Base-by-base conservation (phyloP, 1,140 invertebrate genomes). In the Musca vetustissima region DNA sequence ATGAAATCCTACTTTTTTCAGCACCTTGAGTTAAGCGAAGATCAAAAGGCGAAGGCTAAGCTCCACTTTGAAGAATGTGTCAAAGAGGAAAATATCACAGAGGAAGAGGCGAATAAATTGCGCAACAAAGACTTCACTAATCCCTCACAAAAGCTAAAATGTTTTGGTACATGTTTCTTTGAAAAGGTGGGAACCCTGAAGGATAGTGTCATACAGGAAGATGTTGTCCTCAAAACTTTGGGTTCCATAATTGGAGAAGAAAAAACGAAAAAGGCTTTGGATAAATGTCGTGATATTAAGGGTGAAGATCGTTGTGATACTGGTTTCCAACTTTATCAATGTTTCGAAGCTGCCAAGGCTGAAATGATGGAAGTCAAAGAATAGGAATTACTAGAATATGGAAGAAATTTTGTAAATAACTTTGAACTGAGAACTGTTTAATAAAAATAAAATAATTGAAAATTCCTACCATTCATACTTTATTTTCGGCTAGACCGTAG, bases 251-350 rank as follows among this genome's bases (percentile, higher is more conserved):
- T 64, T n/a, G 67, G 67, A 22, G 28, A 28, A 6, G 57, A 36
- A 17, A 28, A n/a, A 15, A 19, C 50, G 13, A 69, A 64, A 59
- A 11, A 61, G 11, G 15, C 24, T 14, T 25, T 69, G 9, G 64
- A 36, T 1, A 69, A 69, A 64, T 64, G 57, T n/a, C 64, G 64
- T 15, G 25, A 59, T 15, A 19, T 69, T 9, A 64, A 64, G 28
- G 68, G 59, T 13, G 68, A 22, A n/a, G 47, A 69, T 64, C 43
- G 59, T n/a, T 69, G 68, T 53, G 68, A 69, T 47, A 69, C 59
- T 7, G 68, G 55, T 22, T 69, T 32, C 59, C 47, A 64, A 52
- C 1, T 69, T 9, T 69, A 64, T 55, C 24, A 69, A 64, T 69
- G 68, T 22, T 64, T 19, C 21, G 22, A 28, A 43, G 24, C 22